Conservation (phyloP, 2,797 vertebrate species). For the Anabas testudineus region DNA sequence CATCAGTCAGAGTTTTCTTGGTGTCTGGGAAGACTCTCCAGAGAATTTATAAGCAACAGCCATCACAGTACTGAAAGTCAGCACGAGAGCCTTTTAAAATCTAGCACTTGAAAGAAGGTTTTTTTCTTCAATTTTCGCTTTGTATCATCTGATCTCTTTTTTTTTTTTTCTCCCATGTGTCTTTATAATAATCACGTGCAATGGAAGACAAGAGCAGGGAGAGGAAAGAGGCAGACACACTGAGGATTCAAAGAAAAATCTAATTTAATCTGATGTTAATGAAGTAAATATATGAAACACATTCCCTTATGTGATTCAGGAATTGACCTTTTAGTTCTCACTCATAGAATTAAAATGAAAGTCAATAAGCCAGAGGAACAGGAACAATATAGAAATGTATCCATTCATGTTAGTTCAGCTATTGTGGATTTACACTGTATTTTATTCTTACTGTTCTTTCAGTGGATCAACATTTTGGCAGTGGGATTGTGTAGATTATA, state of each 20-base stretch:
- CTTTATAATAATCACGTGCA: constrained; percentile 48
- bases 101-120: constrained; percentile 36
- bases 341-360: not conserved
- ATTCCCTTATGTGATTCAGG: constrained; percentile 30
- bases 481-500: not conserved
- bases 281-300: constrained; percentile 34
- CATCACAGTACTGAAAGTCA: constrained; percentile 46
- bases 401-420: constrained; percentile 7
- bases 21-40: constrained; percentile 58
- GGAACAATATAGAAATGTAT: not conserved
- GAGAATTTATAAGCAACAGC: constrained; percentile 63
- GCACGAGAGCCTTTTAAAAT: constrained; percentile 49
- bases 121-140: constrained; percentile 31
- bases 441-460: not conserved
- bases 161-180: constrained; percentile 22
- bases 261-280: constrained; percentile 48
- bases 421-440: not conserved
- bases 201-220: constrained; percentile 11
- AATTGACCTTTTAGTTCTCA: constrained; percentile 30
- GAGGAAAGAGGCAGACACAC: constrained; percentile 14
- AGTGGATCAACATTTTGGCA: too few relatives aligned
- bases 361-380: constrained; percentile 23
- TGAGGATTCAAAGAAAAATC: constrained; percentile 34
- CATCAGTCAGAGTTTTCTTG: constrained; percentile 70
- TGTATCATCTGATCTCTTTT: constrained; percentile 33